Evolutionary conservation across 2,113 vertebrate genomes (phyloP).

Genomic region (Empidonax alnorum): DNA sequence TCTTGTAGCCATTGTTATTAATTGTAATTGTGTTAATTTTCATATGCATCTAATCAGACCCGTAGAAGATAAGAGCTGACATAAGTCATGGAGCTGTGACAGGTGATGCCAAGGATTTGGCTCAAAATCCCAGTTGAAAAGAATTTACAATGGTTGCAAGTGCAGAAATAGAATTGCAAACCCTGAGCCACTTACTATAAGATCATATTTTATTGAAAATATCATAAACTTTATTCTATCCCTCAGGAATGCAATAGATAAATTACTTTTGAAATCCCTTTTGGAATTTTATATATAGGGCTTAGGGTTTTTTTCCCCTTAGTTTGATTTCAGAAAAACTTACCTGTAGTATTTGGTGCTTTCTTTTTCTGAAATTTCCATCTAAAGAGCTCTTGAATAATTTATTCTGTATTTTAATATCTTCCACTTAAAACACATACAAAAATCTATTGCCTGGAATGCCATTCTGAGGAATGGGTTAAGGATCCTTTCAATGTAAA

Average conservation of each 20-base stretch:
- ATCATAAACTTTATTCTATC: constrained; percentile 64
- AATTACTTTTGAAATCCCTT: constrained; percentile 63
- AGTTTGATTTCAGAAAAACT: constrained; percentile 56
- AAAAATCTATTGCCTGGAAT: constrained; percentile 25
- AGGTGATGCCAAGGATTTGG: background rate
- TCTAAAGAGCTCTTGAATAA: constrained; percentile 51
- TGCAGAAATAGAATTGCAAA: constrained; percentile 55
- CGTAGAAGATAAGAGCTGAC: background rate
- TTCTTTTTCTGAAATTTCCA: constrained; percentile 32
- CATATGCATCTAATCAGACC: background rate
- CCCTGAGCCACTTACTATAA: constrained; percentile 45
- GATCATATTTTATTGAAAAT: constrained; percentile 68
- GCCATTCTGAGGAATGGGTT: background rate
- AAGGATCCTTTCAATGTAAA: background rate
- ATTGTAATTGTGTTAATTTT: background rate
- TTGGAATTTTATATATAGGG: constrained; percentile 42
- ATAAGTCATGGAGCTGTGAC: background rate
- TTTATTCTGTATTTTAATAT: constrained; percentile 61
- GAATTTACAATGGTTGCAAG: constrained; percentile 54
- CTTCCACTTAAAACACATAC: constrained; percentile 6
- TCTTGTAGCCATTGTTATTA: background rate
- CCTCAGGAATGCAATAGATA: constrained; percentile 62
- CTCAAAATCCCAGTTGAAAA: constrained; percentile 31
- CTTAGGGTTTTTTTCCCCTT: background rate
- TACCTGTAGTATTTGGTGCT: constrained; percentile 1